Evolutionary conservation across 37 sponge, comb jelly and placozoan species (phyloP).

Genomic region (Diacarnus erythraeanus): DNA sequence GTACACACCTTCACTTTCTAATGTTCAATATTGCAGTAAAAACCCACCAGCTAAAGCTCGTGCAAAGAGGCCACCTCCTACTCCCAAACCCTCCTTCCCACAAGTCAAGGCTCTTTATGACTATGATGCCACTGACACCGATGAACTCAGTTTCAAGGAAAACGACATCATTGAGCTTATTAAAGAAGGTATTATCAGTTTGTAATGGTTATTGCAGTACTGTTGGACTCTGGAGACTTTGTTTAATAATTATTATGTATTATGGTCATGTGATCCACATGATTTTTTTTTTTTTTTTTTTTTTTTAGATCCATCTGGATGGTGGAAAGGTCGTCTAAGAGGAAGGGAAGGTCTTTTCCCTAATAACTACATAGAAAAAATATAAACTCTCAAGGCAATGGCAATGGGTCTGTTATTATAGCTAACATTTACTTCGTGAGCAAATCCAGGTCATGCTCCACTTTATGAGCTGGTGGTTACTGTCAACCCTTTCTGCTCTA

Average conservation of each 20-base stretch:
- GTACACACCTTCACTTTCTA: neutral
- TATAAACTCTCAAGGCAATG: conserved; percentile 19
- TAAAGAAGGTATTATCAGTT: conserved; percentile 88
- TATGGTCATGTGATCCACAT: neutral
- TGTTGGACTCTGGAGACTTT: no score
- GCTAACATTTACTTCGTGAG: neutral
- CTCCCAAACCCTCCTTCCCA: conserved; percentile 62
- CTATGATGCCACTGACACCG: conserved; percentile 91
- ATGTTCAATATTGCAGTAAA: conserved; percentile 30
- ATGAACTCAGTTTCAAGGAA: conserved; percentile 84
- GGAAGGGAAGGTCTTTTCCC: conserved; percentile 95
- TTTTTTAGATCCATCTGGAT: conserved; percentile 80
- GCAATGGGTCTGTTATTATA: no score
- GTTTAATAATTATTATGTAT: no score
- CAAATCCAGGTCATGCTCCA: conserved; percentile 10
- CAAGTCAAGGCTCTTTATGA: conserved; percentile 84
- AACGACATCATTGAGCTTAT: conserved; percentile 80
- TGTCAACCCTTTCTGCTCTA: neutral
- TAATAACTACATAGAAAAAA: conserved; percentile 88
- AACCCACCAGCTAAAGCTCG: conserved; percentile 57
- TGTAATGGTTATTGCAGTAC: no score
- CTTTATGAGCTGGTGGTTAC: neutral
- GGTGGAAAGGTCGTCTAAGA: conserved; percentile 91
- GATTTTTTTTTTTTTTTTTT: neutral
- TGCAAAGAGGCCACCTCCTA: conserved; percentile 46